Evolutionary conservation across 1,140 invertebrate species (phyloP).

Genomic region (Aplysia californica): DNA sequence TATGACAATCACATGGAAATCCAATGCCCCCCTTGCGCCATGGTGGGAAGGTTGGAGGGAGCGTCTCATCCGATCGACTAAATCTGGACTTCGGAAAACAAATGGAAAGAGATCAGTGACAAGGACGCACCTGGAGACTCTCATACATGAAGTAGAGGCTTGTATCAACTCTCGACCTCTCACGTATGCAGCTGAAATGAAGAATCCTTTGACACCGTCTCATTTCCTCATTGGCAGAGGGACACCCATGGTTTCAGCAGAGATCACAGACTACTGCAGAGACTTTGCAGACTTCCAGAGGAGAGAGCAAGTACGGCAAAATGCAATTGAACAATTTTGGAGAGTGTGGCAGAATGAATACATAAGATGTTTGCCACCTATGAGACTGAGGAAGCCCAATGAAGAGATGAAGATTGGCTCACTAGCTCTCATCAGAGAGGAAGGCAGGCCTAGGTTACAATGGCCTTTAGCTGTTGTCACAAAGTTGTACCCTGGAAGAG

Average conservation of each 20-base stretch:
- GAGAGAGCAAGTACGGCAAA: background rate
- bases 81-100: background rate
- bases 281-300: background rate
- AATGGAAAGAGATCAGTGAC: background rate
- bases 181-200: background rate
- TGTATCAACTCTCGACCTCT: background rate
- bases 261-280: background rate
- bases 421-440: background rate
- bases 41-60: conserved; percentile 15
- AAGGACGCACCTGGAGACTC: background rate
- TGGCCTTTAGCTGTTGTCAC: background rate
- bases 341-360: background rate
- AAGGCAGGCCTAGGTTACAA: background rate
- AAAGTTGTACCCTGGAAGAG: background rate
- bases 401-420: background rate
- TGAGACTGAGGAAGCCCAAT: background rate
- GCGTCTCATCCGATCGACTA: background rate
- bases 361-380: background rate
- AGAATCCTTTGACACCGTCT: conserved; percentile 1
- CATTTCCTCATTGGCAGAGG: background rate
- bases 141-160: background rate
- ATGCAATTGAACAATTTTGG: conserved; percentile 8
- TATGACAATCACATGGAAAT: background rate
- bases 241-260: background rate
- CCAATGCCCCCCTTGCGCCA: background rate